These are phyloP conservation scores for Poeciliopsis occidentalis DNA, from an alignment of 2,113 vertebrate genomes.

Conservation along the genomic window DNA sequence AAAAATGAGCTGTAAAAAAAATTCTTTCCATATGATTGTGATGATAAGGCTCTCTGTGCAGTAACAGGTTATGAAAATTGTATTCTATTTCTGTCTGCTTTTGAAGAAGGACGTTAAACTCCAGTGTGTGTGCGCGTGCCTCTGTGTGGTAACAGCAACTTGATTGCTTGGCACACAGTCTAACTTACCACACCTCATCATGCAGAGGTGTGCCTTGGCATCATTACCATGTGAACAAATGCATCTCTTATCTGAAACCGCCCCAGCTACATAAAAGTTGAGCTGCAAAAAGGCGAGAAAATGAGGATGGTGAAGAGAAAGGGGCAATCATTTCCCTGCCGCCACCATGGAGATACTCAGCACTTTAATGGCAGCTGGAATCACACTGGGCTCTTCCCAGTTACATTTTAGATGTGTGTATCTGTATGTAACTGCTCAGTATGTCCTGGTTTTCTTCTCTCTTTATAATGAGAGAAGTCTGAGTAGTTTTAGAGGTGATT, in stretches of 20 bases:
- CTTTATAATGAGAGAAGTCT: background rate
- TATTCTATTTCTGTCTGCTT: background rate
- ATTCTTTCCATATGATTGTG: slow-evolving; percentile 1
- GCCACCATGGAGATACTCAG: slow-evolving; percentile 15
- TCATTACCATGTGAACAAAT: slow-evolving; percentile 24
- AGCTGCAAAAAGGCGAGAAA: slow-evolving; percentile 11
- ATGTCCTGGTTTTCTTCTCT: slow-evolving; percentile 1
- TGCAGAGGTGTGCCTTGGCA: slow-evolving; percentile 17
- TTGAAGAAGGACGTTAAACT: slow-evolving; percentile 31
- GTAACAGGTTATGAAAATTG: background rate
- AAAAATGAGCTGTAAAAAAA: slow-evolving; percentile 16
- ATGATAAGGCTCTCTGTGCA: background rate
- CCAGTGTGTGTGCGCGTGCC: slow-evolving; percentile 10
- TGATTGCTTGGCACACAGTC: background rate
- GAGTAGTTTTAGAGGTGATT: background rate
- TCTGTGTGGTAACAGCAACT: slow-evolving; percentile 32
- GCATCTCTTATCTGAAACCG: slow-evolving; percentile 21
- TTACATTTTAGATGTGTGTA: slow-evolving; percentile 2
- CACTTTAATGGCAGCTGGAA: slow-evolving; percentile 26
- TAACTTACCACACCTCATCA: slow-evolving; percentile 32
- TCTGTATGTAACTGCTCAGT: background rate
- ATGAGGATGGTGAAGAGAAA: slow-evolving; percentile 34
- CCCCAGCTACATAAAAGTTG: slow-evolving; percentile 13
- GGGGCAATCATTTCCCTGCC: slow-evolving; percentile 31
- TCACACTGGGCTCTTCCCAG: slow-evolving; percentile 17